Base-by-base conservation (phyloP, 2,113 vertebrate genomes). In the Psettodes erumei region DNA sequence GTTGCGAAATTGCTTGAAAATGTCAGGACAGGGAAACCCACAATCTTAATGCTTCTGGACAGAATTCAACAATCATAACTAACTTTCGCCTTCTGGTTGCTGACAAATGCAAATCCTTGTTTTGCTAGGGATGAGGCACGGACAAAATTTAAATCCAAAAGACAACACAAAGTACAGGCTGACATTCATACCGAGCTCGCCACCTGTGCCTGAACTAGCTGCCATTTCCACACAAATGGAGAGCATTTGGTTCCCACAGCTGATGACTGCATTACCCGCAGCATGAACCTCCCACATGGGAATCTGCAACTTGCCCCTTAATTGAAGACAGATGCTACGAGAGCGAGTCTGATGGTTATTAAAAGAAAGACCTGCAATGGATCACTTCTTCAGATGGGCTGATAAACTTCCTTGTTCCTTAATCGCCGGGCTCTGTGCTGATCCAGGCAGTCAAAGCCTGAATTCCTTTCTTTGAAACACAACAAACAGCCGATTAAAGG, bases 191-290 rank as follows among this genome's bases (percentile, higher is more conserved):
- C 82, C 75, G 72, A 72, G 58, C 66, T 77, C 71, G 56, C 83
- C 91, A 92, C 87, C 88, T 93, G 91, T 88, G 88, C 77, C 59
- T 63, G 27, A 80, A 85, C 77, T 84, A 84, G 80, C 62, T 71
- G 70, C 76, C 45, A 68, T 86, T 91, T 82, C n/a, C 82, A 78
- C 79, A 80, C 90, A 91, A 90, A 82, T 75, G 85, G 81, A 77
- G 78, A 92, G 81, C 86, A 85, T 92, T 92, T 90, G 88, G 87
- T 92, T 91, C 90, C 89, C 91, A 93, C 91, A 93, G 90, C 90
- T 92, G 90, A 94, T 88, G 86, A 89, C 83, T 89, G 75, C 71
- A 64, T 88, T 90, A 91, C 78, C 92, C 85, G 43, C 76, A 69
- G 81, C 67, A 77, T 91, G 89, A 93, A 90, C 90, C 84, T 77